Conservation (phyloP, 2,888 invertebrate genomes). For the Pristionchus exspectatus region DNA sequence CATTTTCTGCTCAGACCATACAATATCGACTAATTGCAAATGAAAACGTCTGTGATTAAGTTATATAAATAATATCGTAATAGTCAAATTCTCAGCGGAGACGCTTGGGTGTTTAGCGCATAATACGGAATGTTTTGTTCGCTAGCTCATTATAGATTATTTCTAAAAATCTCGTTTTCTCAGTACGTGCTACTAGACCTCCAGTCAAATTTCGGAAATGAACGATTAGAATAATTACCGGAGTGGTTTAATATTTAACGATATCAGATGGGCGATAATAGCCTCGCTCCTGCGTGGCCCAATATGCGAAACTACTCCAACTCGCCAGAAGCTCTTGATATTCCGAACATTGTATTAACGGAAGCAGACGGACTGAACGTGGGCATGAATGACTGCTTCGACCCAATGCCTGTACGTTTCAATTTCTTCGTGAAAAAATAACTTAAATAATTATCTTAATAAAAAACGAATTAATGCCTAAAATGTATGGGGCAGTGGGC, state of each 20-base stretch:
- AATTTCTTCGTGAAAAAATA: background rate
- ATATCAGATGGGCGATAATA: conserved; percentile 33
- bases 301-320: conserved; percentile 64
- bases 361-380: conserved; percentile 72
- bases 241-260: background rate
- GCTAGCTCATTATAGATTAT: no score
- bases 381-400: conserved; percentile 65
- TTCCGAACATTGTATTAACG: conserved; percentile 75
- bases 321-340: conserved; percentile 71
- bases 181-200: no score
- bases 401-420: conserved; percentile 32
- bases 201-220: no score
- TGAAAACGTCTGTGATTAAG: no score
- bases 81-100: no score
- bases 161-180: no score
- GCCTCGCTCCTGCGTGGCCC: conserved; percentile 36
- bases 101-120: no score
- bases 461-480: background rate
- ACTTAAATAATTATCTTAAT: background rate
- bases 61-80: no score
- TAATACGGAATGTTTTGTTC: no score
- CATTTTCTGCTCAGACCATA: no score
- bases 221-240: background rate
- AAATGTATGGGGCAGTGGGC: background rate
- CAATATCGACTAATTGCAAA: no score